Base-by-base conservation (phyloP, 2,888 invertebrate species). In the Carabus problematicus region DNA sequence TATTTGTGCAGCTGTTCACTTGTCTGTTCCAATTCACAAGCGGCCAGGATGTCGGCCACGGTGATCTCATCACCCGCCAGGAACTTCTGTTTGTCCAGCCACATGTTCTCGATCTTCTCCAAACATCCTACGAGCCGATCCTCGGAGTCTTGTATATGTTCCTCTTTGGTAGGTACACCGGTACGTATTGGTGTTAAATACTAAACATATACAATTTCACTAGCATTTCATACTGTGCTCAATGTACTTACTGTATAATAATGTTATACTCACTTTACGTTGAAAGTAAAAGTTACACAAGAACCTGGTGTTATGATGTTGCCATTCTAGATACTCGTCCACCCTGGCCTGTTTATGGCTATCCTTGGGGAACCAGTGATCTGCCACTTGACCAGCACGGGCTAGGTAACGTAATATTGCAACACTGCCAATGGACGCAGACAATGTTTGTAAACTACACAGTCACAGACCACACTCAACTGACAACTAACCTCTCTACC, bases 311-410 rank as follows among this genome's bases (percentile, higher is more conserved):
- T 90, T 91, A 39, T 85, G 75, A 75, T 93, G 92, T 71, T 93
- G 92, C 92, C 92, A 93, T 77, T 89, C 89, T 71, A 92, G 80
- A 77, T 88, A 91, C 78, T 92, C 91, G 72, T 92, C 91, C 1
- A 92, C 86, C 72, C 84, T 81, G 0, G 91, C 91, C 77, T 85
- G 86, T 52, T 79, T 76, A 75, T 86, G 83, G 0, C 84, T 83
- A 54, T 90, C 87, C 64, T 80, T 83, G 0, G 92, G 91, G 75
- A 90, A 92, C 85, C 90, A 87, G 72, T 85, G 84, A 45, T 88
- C 87, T 2, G 83, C 82, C 40, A 87, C 80, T 1, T 84, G 75
- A 70, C 83, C 82, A 76, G 89, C 87, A 59, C 85, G 81, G 1
- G 85, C 80, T 55, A 93, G 75, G 77, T 92, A 93, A 71, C 88